Evolutionary conservation across 2,113 vertebrate species (phyloP), one percentile per base, ranked within the genome.

Genomic region (Apus apus): DNA sequence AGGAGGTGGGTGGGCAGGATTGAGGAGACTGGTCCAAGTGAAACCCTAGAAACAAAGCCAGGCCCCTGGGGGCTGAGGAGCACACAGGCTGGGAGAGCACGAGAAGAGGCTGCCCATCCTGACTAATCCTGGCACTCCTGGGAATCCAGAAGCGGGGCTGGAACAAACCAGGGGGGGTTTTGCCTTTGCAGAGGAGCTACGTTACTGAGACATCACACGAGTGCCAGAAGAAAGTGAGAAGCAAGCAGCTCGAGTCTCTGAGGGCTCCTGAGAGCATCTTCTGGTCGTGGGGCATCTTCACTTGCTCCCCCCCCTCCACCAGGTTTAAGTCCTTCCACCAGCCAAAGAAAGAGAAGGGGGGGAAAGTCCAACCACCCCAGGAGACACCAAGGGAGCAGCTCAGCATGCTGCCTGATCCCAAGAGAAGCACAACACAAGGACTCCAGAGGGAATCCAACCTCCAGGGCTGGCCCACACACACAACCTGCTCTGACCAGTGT

Each of bases 281-380:
- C 79, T 11, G 23, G 0, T 15, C 1, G 5, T 0, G 19, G 22
- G 1, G 9, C 38, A 12, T 5, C 64, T 46, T 60, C 6, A 1
- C 15, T 48, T 54, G 12, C 40, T 50, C 62, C 36, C 30, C 53
- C 23, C 62, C 38, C 38, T 38, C 38, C 38, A 38, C 30, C 50
- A 23, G 4, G n/a, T n/a, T 38, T 3, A 56, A 66, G 9, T 8
- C 60, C 64, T 78, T 43, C 48, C n/a, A 6, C 18, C 48, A 64
- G 32, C 32, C 68, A 20, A 25, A 53, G 50, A 8, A 21, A 66
- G 56, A 19, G 16, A 8, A 4, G 6, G 46, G 13, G 5, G 16
- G 32, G 13, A 5, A 57, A 11, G 16, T 0, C 20, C 17, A 13
- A 0, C 13, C 4, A 2, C 53, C 22, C 15, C 48, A 12, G n/a